Conservation (phyloP, 2,797 vertebrate species). For the Sebastes wilsoni region DNA sequence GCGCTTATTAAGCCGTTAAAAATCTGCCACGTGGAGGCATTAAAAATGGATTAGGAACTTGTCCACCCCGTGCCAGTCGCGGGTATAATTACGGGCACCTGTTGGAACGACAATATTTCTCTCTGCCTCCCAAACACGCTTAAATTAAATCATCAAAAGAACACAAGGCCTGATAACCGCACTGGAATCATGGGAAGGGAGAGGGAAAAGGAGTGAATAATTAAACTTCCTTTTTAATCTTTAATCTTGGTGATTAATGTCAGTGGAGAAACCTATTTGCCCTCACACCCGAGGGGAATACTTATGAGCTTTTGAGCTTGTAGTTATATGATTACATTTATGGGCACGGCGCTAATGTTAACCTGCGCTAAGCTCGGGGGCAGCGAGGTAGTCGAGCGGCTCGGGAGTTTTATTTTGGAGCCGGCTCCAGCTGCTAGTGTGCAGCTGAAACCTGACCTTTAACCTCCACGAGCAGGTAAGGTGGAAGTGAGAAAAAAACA, state of each 20-base stretch:
- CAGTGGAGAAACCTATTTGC: constrained; percentile 66
- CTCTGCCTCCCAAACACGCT: constrained; percentile 9
- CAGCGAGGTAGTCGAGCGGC: neutral
- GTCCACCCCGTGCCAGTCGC: neutral
- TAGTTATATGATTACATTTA: constrained; percentile 53
- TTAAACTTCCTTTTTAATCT: constrained; percentile 75
- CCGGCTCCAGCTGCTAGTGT: neutral
- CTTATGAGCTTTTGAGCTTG: constrained; percentile 49
- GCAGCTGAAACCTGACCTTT: neutral
- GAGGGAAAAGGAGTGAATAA: constrained; percentile 63
- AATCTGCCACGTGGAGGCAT: constrained; percentile 6
- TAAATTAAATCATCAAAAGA: constrained; percentile 27
- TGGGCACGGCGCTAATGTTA: constrained; percentile 34
- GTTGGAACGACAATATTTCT: constrained; percentile 34
- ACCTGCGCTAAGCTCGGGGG: constrained; percentile 1
- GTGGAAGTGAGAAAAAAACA: neutral
- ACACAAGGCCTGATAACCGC: constrained; percentile 14
- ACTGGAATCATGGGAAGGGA: neutral
- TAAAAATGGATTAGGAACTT: constrained; percentile 32
- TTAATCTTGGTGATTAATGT: constrained; percentile 77
- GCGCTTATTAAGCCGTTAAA: constrained; percentile 9
- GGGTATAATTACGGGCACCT: constrained; percentile 46
- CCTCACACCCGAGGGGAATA: constrained; percentile 61
- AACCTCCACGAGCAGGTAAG: neutral
- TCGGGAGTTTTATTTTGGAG: neutral